Percentiles rank a stretch among this genome's conserved stretches.
These are phyloP conservation scores for Drosophila jambulina DNA, from an alignment of 1,140 invertebrate genomes.

Conservation along the genomic window DNA sequence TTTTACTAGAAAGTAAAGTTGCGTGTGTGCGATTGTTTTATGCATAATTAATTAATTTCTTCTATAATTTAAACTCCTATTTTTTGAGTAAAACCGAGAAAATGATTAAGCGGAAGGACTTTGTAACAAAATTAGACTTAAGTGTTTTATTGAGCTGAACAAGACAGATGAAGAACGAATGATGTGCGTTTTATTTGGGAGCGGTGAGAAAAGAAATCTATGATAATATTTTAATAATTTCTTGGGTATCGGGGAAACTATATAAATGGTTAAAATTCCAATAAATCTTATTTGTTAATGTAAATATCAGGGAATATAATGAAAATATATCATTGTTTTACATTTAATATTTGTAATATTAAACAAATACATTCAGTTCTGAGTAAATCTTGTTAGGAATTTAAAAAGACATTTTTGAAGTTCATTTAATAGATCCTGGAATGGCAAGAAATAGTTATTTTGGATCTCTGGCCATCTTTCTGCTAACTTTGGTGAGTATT, in stretches of 20 bases:
- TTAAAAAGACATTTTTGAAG: not conserved
- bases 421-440: not conserved
- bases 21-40: constrained; percentile 44
- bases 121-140: constrained; percentile 74
- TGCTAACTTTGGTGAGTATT: not conserved
- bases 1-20: constrained; percentile 23
- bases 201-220: not conserved
- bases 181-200: constrained; percentile 24
- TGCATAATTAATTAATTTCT: constrained; percentile 27
- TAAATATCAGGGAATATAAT: not conserved
- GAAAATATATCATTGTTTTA: not conserved
- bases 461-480: not conserved
- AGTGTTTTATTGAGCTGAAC: constrained; percentile 74
- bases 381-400: not conserved
- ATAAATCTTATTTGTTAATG: not conserved
- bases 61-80: constrained; percentile 20
- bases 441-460: not conserved
- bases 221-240: not conserved
- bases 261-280: not conserved
- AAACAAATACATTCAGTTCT: not conserved
- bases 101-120: constrained; percentile 31
- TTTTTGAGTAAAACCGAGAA: constrained; percentile 14
- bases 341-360: not conserved
- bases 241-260: not conserved
- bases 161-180: constrained; percentile 58